A percentile compares a stretch with the other conserved stretches of the same genome.
Evolutionary conservation across 2,113 vertebrate species (phyloP).

Genomic region (Salvelinus sp.): DNA sequence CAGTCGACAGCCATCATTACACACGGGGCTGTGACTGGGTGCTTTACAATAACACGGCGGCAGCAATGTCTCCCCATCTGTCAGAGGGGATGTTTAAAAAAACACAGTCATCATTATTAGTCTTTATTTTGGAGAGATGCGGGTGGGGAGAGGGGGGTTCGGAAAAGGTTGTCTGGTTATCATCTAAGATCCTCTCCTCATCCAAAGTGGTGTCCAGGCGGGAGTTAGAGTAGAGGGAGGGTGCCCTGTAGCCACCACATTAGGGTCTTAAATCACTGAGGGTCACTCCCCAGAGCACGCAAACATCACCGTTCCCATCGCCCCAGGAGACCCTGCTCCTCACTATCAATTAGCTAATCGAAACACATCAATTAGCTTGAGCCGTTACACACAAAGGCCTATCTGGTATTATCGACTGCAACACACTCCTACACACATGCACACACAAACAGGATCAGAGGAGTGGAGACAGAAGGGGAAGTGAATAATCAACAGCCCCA

Average conservation of each 20-base stretch:
- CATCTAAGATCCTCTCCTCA: constrained; percentile 70
- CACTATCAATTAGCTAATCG: constrained; percentile 55
- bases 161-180: constrained; percentile 83
- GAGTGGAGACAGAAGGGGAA: background rate
- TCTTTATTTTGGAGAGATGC: constrained; percentile 77
- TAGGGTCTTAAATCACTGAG: constrained; percentile 80
- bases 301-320: constrained; percentile 76
- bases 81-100: constrained; percentile 89
- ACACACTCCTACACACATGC: background rate
- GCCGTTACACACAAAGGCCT: constrained; percentile 48
- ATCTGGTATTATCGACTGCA: constrained; percentile 46
- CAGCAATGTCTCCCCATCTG: constrained; percentile 80
- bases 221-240: constrained; percentile 77
- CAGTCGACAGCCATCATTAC: constrained; percentile 75
- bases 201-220: constrained; percentile 42
- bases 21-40: constrained; percentile 25
- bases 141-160: background rate
- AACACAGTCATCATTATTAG: constrained; percentile 84
- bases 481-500: background rate
- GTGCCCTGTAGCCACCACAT: constrained; percentile 70
- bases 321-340: constrained; percentile 34
- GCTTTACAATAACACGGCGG: constrained; percentile 67
- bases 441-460: constrained; percentile 1
- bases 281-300: constrained; percentile 77
- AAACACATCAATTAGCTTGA: constrained; percentile 57